Percentiles rank a stretch among this genome's conserved stretches.
These are phyloP conservation scores for Hirudo medicinalis DNA, from an alignment of 1,140 invertebrate genomes.

Conservation along the genomic window DNA sequence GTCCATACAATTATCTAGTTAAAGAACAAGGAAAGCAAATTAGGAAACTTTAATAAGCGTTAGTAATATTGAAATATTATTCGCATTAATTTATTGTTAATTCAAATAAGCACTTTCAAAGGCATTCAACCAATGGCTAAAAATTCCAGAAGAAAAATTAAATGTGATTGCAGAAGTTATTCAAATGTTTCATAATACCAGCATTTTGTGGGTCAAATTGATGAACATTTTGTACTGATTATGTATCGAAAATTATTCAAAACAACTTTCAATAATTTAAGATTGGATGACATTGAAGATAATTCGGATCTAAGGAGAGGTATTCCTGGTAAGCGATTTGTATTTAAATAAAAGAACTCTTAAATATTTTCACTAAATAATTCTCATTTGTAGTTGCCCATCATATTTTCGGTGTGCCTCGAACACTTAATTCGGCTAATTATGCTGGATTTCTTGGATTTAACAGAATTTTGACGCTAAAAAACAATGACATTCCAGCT, in stretches of 20 bases:
- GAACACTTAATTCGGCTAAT: no score
- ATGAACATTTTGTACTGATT: not conserved
- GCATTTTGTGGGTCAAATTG: conserved; percentile 65
- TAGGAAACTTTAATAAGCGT: no score
- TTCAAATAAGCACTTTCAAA: conserved; percentile 28
- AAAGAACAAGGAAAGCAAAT: no score
- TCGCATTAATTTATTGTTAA: no score
- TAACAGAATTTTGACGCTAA: no score
- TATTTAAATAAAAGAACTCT: not conserved
- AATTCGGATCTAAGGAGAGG: conserved; percentile 80
- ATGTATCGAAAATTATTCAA: not conserved
- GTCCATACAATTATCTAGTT: no score
- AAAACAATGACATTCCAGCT: no score
- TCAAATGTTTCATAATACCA: conserved; percentile 90
- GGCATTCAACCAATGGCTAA: conserved; percentile 89
- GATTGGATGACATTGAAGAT: conserved; percentile 94
- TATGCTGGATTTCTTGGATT: no score
- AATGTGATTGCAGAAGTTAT: conserved; percentile 70
- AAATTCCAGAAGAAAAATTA: conserved; percentile 71
- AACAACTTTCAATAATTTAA: conserved; percentile 38
- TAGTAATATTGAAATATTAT: no score
- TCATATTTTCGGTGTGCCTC: no score
- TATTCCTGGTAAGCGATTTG: conserved; percentile 39
- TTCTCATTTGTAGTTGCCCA: no score
- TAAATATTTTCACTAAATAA: not conserved